Conservation (phyloP, 2,113 vertebrate species). For the Datnioides undecimradiatus region DNA sequence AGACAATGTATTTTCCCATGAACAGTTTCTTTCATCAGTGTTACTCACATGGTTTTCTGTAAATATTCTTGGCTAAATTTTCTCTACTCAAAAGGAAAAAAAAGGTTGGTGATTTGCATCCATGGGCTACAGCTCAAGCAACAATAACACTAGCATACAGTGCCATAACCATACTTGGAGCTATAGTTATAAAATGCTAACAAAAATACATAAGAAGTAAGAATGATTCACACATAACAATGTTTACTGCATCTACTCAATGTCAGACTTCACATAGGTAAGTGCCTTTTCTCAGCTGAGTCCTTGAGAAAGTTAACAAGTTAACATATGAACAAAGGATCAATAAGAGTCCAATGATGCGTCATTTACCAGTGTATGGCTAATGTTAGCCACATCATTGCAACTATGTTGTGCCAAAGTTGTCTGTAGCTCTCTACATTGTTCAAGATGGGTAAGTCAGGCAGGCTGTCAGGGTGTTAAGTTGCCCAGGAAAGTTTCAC, state of each 20-base stretch:
- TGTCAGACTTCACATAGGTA: too few relatives aligned
- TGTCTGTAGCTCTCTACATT: neutral
- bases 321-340: too few relatives aligned
- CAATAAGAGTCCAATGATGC: neutral
- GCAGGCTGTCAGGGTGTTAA: neutral
- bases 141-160: too few relatives aligned
- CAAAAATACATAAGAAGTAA: neutral
- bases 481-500: neutral
- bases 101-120: neutral
- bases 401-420: neutral
- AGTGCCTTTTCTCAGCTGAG: too few relatives aligned
- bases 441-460: neutral
- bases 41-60: neutral
- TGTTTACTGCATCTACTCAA: too few relatives aligned
- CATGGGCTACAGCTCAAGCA: neutral
- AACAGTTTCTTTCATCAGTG: neutral
- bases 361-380: neutral
- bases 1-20: conserved; percentile 22
- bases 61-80: neutral
- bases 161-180: too few relatives aligned
- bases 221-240: too few relatives aligned
- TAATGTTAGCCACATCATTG: neutral
- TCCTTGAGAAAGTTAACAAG: too few relatives aligned
- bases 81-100: neutral
- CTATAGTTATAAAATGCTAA: neutral